phyloP scores from a whole-genome alignment of 1,140 invertebrate species.

The Trigoniulus corallinus region DNA sequence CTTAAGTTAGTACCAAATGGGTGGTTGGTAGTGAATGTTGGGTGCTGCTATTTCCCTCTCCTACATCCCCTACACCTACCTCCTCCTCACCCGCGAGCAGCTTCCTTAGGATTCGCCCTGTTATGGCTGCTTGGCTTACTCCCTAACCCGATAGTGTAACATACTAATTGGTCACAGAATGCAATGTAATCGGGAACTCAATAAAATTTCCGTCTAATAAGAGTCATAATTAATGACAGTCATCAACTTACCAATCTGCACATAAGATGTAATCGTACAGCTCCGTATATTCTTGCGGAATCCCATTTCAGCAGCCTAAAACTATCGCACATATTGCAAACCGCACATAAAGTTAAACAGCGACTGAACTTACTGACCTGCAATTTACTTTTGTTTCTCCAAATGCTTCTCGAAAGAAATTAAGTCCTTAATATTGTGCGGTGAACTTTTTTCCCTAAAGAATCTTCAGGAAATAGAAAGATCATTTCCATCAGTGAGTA shows the following conservation, averaged over 20 bases:
- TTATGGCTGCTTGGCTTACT: no score
- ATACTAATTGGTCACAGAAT: no score
- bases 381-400: constrained; percentile 11
- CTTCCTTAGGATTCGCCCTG: no score
- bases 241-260: constrained; percentile 55
- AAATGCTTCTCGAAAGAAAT: constrained; percentile 9
- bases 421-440: constrained; percentile 3
- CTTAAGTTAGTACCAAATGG: no score
- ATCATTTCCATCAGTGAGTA: constrained; percentile 63
- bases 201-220: no score
- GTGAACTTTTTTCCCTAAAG: constrained; percentile 40
- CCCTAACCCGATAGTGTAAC: no score
- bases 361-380: constrained; percentile 3
- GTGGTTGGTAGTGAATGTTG: no score
- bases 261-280: constrained; percentile 52
- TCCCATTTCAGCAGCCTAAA: constrained; percentile 22
- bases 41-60: no score
- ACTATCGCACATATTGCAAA: neutral
- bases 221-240: no score
- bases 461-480: constrained; percentile 36
- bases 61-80: no score
- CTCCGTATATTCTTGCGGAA: constrained; percentile 12
- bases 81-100: no score
- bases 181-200: no score
- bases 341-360: constrained; percentile 2